These are phyloP conservation scores for Actinia equina DNA, from an alignment of 64 coral and sea anemone species.

Conservation along the genomic window DNA sequence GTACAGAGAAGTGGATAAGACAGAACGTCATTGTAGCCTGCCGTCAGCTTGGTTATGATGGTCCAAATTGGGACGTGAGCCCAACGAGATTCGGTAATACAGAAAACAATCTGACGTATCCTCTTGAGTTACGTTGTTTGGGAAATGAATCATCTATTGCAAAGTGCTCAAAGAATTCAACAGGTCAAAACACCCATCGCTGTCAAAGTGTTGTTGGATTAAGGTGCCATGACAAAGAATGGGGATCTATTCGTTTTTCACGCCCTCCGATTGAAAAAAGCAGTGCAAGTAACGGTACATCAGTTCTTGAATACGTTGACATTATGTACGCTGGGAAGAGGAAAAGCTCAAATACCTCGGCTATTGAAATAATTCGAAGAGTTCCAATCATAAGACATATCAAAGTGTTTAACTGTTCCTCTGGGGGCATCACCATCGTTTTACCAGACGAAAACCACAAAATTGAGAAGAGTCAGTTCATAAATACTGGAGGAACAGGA, in stretches of 20 bases:
- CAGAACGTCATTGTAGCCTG: slow-evolving; percentile 16
- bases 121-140: too few species aligned
- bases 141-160: too few species aligned
- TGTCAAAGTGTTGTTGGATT: too few species aligned
- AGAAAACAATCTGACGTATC: too few species aligned
- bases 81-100: too few species aligned
- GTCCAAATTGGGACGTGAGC: not conserved
- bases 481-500: slow-evolving; percentile 23
- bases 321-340: slow-evolving; percentile 19
- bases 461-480: not conserved
- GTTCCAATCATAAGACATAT: slow-evolving; percentile 5
- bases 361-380: slow-evolving; percentile 14
- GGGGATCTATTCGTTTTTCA: too few species aligned
- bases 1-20: not conserved
- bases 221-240: too few species aligned
- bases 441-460: slow-evolving; percentile 20
- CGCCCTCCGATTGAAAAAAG: too few species aligned
- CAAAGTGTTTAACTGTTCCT: slow-evolving; percentile 12
- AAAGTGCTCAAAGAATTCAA: too few species aligned
- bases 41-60: slow-evolving; percentile 14
- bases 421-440: slow-evolving; percentile 10
- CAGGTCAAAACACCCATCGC: too few species aligned
- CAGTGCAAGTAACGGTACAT: not conserved
- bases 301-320: not conserved
- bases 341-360: not conserved